A percentile compares a stretch with the other conserved stretches of the same genome.
These are phyloP conservation scores for Myotis myotis DNA, from an alignment of 2,797 vertebrate species.

Conservation along the genomic window DNA sequence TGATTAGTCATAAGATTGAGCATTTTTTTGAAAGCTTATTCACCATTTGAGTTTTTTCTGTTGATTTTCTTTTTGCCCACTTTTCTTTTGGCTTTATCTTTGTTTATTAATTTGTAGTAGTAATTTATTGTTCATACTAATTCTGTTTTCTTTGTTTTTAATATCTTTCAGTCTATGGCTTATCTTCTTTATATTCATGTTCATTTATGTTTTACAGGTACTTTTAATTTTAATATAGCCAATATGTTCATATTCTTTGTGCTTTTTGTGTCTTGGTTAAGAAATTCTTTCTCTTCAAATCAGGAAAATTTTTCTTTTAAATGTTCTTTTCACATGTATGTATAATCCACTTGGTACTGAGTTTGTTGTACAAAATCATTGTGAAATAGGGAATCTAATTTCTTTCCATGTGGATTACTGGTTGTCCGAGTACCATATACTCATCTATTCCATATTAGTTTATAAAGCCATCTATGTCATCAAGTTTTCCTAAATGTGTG, in stretches of 20 bases:
- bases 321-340: neutral
- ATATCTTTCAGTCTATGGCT: neutral
- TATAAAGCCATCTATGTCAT: neutral
- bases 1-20: neutral
- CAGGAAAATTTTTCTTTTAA: neutral
- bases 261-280: slow-evolving; percentile 13
- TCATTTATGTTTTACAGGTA: neutral
- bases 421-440: neutral
- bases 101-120: neutral
- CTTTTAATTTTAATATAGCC: slow-evolving; percentile 25
- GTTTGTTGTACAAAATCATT: neutral
- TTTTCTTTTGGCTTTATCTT: slow-evolving; percentile 19
- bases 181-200: neutral
- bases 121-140: slow-evolving; percentile 1
- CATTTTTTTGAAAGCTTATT: neutral
- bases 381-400: neutral
- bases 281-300: neutral
- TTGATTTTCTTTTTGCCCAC: neutral
- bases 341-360: slow-evolving; percentile 8
- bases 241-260: neutral
- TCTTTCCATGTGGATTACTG: neutral
- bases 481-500: neutral
- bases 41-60: neutral
- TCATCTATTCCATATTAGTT: slow-evolving; percentile 1
- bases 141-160: neutral